These are phyloP conservation scores for Mobula hypostoma DNA, from an alignment of 2,113 vertebrate species.

Conservation along the genomic window DNA sequence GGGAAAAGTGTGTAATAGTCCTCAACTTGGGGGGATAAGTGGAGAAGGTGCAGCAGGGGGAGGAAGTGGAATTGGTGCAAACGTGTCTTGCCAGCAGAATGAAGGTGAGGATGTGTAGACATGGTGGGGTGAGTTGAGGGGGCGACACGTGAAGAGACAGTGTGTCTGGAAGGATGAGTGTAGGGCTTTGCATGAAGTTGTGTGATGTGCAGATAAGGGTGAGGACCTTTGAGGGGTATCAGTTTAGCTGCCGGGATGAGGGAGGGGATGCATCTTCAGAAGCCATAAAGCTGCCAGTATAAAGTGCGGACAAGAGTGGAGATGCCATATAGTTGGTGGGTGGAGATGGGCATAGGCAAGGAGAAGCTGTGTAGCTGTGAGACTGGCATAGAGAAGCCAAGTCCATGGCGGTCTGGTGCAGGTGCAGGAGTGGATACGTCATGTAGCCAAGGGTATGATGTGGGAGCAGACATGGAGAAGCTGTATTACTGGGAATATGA, in stretches of 20 bases:
- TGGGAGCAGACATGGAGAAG: background rate
- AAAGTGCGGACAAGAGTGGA: background rate
- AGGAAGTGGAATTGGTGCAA: background rate
- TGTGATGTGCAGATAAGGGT: too few species aligned
- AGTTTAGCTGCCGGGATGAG: too few species aligned
- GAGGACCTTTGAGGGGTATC: too few species aligned
- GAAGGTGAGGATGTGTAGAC: constrained; percentile 71
- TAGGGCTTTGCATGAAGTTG: too few species aligned
- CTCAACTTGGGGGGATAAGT: constrained; percentile 49
- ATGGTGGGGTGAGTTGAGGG: constrained; percentile 38
- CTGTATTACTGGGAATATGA: background rate
- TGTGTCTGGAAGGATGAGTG: background rate
- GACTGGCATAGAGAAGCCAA: too few species aligned
- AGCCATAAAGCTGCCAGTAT: too few species aligned
- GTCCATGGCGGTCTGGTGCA: too few species aligned
- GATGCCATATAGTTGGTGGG: background rate
- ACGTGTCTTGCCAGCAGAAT: background rate
- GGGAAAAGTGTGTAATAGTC: background rate
- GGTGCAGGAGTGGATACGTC: constrained; percentile 47
- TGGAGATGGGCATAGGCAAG: too few species aligned
- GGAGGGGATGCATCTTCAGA: too few species aligned
- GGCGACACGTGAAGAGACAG: background rate
- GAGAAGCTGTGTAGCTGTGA: too few species aligned
- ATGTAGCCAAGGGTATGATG: constrained; percentile 53
- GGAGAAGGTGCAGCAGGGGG: constrained; percentile 64